phyloP scores from a whole-genome alignment of 2,888 invertebrate genomes.

The Graphium colonna region DNA sequence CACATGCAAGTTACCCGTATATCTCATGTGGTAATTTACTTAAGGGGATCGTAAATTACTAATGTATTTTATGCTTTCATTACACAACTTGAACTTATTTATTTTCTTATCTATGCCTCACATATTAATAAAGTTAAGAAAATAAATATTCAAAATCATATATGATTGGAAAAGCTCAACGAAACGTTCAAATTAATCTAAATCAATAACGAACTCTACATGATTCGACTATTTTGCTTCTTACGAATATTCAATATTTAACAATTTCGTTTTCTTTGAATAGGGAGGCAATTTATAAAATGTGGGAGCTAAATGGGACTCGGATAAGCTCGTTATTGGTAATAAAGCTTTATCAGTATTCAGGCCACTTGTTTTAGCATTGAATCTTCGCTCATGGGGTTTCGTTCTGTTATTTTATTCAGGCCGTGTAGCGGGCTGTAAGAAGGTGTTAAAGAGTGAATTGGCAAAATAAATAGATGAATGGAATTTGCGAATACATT shows the following conservation, averaged over 20 bases:
- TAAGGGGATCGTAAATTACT: neutral
- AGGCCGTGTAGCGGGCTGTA: slow-evolving; percentile 63
- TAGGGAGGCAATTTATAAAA: slow-evolving; percentile 21
- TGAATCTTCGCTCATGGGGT: slow-evolving; percentile 58
- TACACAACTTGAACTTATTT: no score
- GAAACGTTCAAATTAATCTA: neutral
- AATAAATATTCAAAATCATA: no score
- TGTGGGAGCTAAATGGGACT: slow-evolving; percentile 21
- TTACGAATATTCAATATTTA: slow-evolving; percentile 23
- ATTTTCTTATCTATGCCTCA: no score
- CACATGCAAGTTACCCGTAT: slow-evolving; percentile 61
- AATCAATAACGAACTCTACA: neutral
- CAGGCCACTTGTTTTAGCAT: slow-evolving; percentile 40
- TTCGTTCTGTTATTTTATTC: slow-evolving; percentile 67
- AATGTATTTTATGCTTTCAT: slow-evolving; percentile 39
- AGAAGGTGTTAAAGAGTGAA: slow-evolving; percentile 77
- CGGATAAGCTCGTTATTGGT: slow-evolving; percentile 26
- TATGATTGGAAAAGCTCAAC: neutral
- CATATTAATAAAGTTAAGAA: neutral
- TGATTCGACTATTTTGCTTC: neutral
- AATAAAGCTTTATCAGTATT: slow-evolving; percentile 43
- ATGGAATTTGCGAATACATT: slow-evolving; percentile 64
- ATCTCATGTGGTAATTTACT: slow-evolving; percentile 31
- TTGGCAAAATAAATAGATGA: slow-evolving; percentile 66
- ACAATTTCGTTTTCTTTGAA: slow-evolving; percentile 18